phyloP scores from a whole-genome alignment of 2,888 invertebrate genomes.

The Theretra japonica region DNA sequence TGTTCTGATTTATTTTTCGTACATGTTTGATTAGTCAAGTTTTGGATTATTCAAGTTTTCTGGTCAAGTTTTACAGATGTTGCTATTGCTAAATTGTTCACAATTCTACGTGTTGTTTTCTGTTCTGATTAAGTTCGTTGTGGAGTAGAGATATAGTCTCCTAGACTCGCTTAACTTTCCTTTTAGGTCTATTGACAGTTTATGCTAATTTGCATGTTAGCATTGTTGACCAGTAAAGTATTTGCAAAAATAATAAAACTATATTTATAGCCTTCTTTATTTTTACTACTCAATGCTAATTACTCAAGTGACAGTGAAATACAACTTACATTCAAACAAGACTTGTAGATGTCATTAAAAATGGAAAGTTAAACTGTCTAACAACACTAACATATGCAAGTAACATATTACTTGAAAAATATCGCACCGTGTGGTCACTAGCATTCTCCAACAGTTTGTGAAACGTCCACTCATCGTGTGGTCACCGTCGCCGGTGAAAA shows the following conservation, averaged over 20 bases:
- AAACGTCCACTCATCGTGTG: background rate
- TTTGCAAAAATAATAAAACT: background rate
- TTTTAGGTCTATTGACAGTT: no score
- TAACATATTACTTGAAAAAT: constrained; percentile 13
- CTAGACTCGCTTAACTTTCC: no score
- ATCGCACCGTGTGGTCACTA: background rate
- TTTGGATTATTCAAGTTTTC: no score
- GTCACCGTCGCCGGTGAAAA: constrained; percentile 29
- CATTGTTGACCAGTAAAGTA: no score
- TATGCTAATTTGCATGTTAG: no score
- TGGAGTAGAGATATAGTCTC: no score
- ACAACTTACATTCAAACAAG: background rate
- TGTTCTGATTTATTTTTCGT: no score
- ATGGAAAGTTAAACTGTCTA: constrained; percentile 5
- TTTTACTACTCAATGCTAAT: background rate
- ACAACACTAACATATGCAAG: background rate
- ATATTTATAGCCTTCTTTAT: background rate
- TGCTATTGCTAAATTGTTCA: no score
- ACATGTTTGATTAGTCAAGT: no score
- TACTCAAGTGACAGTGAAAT: constrained; percentile 3
- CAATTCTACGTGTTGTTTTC: no score
- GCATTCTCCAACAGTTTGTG: background rate
- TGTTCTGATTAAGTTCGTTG: no score
- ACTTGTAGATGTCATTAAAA: background rate
- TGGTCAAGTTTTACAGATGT: no score